Evolutionary conservation across 2,888 invertebrate genomes (phyloP), one percentile per base, ranked within the genome.

Genomic region (Hemicrepidius hirtus): DNA sequence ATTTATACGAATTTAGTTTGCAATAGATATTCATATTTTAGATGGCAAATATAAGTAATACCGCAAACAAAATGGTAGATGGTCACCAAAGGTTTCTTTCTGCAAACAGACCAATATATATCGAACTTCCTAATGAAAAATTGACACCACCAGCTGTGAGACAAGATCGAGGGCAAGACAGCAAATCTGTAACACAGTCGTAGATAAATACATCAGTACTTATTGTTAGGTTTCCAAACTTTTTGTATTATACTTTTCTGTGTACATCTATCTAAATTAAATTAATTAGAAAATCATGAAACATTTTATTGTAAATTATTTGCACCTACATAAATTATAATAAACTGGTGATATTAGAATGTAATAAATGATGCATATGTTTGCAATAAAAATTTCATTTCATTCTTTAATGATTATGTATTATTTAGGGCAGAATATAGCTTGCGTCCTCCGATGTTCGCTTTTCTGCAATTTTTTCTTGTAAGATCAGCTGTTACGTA

Each of bases 81-180:
- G 84, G 85, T 65, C 84, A 82, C 76, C 89, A 89, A 77, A 85
- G 91, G 44, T 92, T 92, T 80, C 87, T 92, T 0, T 90, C 92
- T 0, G 87, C 89, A 40, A 90, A 90, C 7, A 89, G 92, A 16
- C 92, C 92, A 0, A 92, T 92, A 57, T 92, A 92, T 83, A 92
- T 92, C 16, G 90, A 92, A 78, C 89, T 92, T 16, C 91, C 91
- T 3, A 88, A 90, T 75, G 92, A 92, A 79, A 92, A 91, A 53
- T 28, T 67, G n/a, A 71, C 71, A 2, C 75, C 75, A 41, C 72
- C 75, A 41, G 59, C 69, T n/a, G 46, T 68, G 13, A 57, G 74
- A 37, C 68, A 60, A 65, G 69, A 66, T 0, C 37, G 55, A 63
- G 53, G 37, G 10, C 63, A 69, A 44, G 69, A 69, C 3, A 9